These are phyloP conservation scores for Sinopyrophorus schimmeli DNA, from an alignment of 2,888 invertebrate species.

Conservation along the genomic window DNA sequence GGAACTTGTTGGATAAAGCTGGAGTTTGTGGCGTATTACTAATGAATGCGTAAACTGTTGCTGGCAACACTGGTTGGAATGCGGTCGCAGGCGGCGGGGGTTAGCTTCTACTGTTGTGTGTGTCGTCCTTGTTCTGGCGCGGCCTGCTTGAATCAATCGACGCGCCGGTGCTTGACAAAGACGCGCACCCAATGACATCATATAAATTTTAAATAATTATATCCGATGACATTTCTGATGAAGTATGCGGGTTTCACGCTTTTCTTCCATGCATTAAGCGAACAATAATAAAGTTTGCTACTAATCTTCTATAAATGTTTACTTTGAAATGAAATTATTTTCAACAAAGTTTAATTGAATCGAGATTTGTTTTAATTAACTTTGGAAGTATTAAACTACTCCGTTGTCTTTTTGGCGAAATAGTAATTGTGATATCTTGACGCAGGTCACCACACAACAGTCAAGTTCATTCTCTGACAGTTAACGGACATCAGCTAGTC, in stretches of 20 bases:
- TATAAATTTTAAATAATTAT: slow-evolving; percentile 39
- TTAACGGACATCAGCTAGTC: slow-evolving; percentile 50
- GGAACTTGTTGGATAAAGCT: slow-evolving; percentile 31
- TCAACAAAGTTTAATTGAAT: no score
- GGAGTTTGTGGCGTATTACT: slow-evolving; percentile 50
- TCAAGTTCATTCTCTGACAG: slow-evolving; percentile 42
- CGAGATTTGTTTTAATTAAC: neutral
- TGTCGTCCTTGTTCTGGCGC: slow-evolving; percentile 48
- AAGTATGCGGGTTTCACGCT: slow-evolving; percentile 27
- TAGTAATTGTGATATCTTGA: slow-evolving; percentile 28
- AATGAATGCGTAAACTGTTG: slow-evolving; percentile 57
- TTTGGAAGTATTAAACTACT: no score
- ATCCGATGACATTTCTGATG: slow-evolving; percentile 31
- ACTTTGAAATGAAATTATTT: no score
- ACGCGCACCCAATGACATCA: slow-evolving; percentile 41
- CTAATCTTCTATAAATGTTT: no score
- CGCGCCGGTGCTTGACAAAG: slow-evolving; percentile 43
- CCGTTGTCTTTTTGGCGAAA: slow-evolving; percentile 21
- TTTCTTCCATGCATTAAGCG: no score
- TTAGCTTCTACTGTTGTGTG: slow-evolving; percentile 56
- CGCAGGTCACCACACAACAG: slow-evolving; percentile 42
- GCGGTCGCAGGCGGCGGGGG: slow-evolving; percentile 60
- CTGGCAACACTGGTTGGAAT: slow-evolving; percentile 56
- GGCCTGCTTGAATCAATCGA: slow-evolving; percentile 49
- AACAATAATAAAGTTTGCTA: no score